Evolutionary conservation across 2,797 vertebrate genomes (phyloP).

Genomic region (Cichlasoma orientale): DNA sequence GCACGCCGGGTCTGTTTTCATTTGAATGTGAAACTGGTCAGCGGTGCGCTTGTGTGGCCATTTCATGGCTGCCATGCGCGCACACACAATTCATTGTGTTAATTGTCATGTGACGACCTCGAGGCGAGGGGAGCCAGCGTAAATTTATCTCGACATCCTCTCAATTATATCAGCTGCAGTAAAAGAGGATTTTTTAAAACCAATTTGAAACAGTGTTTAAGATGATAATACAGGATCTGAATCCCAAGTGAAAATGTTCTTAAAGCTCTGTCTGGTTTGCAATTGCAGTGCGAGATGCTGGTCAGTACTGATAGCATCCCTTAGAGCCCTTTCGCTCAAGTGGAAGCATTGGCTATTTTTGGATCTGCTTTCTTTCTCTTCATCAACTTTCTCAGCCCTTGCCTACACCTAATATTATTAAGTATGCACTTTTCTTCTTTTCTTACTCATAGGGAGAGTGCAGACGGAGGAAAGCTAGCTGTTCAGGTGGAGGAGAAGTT

Average conservation of each 20-base stretch:
- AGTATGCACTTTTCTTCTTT: constrained; percentile 46
- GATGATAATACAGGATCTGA: constrained; percentile 12
- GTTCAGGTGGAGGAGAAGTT: constrained; percentile 92
- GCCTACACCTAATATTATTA: neutral
- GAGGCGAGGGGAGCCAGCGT: constrained; percentile 29
- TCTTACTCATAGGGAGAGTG: constrained; percentile 83
- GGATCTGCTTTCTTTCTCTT: neutral
- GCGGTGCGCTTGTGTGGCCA: constrained; percentile 16
- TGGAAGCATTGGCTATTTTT: constrained; percentile 13
- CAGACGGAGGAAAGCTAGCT: constrained; percentile 87
- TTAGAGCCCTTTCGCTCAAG: neutral
- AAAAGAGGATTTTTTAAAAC: constrained; percentile 39
- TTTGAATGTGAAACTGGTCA: constrained; percentile 63
- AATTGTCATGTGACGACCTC: constrained; percentile 52
- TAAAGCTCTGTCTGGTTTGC: neutral
- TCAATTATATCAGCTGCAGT: constrained; percentile 25
- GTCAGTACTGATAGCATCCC: constrained; percentile 8
- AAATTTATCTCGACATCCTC: constrained; percentile 52
- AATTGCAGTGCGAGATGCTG: constrained; percentile 13
- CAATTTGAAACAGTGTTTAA: constrained; percentile 12
- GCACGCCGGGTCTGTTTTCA: constrained; percentile 54
- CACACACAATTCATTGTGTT: constrained; percentile 56
- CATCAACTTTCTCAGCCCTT: neutral
- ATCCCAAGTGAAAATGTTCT: constrained; percentile 25
- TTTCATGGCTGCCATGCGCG: constrained; percentile 47